phyloP scores from a whole-genome alignment of 2,113 vertebrate genomes.

The Entosphenus tridentatus region DNA sequence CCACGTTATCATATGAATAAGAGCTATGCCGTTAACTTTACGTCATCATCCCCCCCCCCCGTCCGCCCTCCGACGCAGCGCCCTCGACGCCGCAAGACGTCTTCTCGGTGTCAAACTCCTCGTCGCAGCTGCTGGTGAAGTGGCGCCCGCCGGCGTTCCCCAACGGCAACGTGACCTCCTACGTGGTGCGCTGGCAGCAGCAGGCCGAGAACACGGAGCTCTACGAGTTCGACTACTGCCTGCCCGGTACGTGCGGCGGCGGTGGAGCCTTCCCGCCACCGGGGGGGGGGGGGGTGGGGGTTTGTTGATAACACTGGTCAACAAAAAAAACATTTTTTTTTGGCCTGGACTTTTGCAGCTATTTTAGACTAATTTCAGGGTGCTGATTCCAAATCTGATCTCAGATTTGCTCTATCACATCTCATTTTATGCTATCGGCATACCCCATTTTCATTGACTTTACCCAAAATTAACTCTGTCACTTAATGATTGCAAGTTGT shows the following conservation, averaged over 20 bases:
- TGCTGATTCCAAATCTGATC: neutral
- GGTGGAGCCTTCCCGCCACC: too few species aligned
- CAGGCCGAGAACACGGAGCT: constrained; percentile 63
- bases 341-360: too few species aligned
- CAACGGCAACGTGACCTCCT: constrained; percentile 89
- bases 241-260: constrained; percentile 35
- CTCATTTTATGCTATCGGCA: too few species aligned
- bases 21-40: neutral
- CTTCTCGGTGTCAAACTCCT: constrained; percentile 67
- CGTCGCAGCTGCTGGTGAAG: constrained; percentile 74
- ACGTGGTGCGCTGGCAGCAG: constrained; percentile 58
- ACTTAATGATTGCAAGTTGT: too few species aligned
- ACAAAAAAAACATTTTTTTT: too few species aligned
- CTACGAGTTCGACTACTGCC: constrained; percentile 67
- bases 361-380: too few species aligned
- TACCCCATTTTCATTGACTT: too few species aligned
- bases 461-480: too few species aligned
- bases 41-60: neutral
- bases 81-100: constrained; percentile 72
- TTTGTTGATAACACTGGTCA: too few species aligned
- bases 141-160: constrained; percentile 76
- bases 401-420: neutral
- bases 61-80: constrained; percentile 21
- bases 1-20: neutral
- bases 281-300: too few species aligned